Evolutionary conservation across 1,140 invertebrate genomes (phyloP).

Genomic region (Tribolium castaneum): DNA sequence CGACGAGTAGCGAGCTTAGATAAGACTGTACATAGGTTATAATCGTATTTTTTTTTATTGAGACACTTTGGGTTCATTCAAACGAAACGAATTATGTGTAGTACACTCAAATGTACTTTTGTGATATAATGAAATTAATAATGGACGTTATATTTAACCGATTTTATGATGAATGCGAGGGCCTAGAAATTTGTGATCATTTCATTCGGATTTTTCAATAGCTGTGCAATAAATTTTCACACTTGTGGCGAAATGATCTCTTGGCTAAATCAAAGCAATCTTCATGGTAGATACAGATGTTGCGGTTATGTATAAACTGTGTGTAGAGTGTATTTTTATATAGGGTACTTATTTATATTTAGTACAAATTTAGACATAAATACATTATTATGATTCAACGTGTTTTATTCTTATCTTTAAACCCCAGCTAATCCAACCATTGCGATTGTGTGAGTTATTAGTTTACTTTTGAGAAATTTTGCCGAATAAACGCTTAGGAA

Average conservation of each 20-base stretch:
- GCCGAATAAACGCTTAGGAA: no score
- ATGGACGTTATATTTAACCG: conserved; percentile 28
- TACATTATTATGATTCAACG: conserved; percentile 7
- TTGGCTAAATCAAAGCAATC: conserved; percentile 8
- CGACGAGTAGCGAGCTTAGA: conserved; percentile 49
- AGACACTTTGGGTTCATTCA: conserved; percentile 41
- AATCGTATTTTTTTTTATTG: conserved; percentile 44
- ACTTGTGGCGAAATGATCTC: conserved; percentile 31
- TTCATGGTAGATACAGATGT: conserved; percentile 24
- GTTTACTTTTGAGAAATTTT: no score
- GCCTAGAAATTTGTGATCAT: conserved; percentile 40
- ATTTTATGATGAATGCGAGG: not conserved
- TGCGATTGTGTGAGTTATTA: no score
- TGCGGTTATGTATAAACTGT: conserved; percentile 54
- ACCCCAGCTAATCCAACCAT: no score
- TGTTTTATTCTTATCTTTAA: not conserved
- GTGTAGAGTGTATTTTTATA: conserved; percentile 64
- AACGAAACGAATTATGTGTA: conserved; percentile 60
- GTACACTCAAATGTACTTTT: conserved; percentile 58
- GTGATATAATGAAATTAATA: conserved; percentile 56
- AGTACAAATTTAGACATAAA: conserved; percentile 59
- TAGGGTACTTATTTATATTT: conserved; percentile 62
- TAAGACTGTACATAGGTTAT: conserved; percentile 53
- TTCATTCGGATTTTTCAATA: conserved; percentile 18
- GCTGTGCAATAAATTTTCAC: conserved; percentile 42